Conservation (phyloP, 2,888 invertebrate genomes). For the Odontocolon sp. region DNA sequence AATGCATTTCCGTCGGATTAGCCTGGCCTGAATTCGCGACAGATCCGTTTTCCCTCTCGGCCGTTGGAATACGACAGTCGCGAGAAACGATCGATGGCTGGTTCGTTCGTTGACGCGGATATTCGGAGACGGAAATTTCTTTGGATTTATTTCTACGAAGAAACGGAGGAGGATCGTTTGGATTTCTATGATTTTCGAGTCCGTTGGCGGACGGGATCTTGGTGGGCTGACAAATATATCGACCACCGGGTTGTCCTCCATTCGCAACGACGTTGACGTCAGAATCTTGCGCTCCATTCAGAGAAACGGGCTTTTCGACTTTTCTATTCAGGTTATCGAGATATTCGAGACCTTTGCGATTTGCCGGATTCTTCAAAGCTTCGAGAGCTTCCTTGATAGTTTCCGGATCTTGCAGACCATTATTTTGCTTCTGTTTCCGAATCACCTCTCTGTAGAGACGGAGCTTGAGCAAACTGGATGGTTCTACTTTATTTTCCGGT, state of each 20-base stretch:
- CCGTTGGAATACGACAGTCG: conserved; percentile 52
- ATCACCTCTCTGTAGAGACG: conserved; percentile 67
- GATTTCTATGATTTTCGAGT: conserved; percentile 69
- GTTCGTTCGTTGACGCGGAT: conserved; percentile 41
- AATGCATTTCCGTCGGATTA: background rate
- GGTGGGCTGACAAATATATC: background rate
- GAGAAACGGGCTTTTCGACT: conserved; percentile 8
- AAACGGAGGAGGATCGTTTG: conserved; percentile 70
- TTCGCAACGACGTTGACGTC: conserved; percentile 4
- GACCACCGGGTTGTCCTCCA: conserved; percentile 7
- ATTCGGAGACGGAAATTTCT: too few relatives aligned
- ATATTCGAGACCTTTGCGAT: conserved; percentile 66
- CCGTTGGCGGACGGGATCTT: conserved; percentile 69
- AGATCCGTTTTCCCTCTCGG: conserved; percentile 66
- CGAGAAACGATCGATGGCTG: background rate
- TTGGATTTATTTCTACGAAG: too few relatives aligned
- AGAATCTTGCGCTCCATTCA: conserved; percentile 72
- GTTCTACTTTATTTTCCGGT: too few relatives aligned
- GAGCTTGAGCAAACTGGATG: conserved; percentile 72
- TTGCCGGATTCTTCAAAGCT: conserved; percentile 58
- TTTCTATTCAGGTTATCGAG: conserved; percentile 63
- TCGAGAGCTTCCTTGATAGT: conserved; percentile 65
- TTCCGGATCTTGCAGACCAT: conserved; percentile 73
- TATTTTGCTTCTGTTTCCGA: conserved; percentile 70
- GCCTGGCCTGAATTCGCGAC: conserved; percentile 4